Evolutionary conservation across 2,888 invertebrate species (phyloP).

Genomic region (Cepaea hortensis): DNA sequence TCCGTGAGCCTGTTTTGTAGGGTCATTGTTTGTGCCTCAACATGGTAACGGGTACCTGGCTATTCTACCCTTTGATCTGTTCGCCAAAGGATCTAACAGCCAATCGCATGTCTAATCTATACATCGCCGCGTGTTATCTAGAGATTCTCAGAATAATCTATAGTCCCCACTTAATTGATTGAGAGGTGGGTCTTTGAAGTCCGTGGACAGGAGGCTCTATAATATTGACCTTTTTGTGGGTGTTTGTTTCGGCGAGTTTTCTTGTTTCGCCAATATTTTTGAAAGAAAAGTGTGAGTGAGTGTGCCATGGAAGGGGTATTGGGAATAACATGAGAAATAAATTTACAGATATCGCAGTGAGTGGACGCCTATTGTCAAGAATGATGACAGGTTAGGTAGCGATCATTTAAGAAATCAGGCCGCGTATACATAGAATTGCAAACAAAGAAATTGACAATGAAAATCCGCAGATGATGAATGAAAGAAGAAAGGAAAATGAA

Average conservation of each 20-base stretch:
- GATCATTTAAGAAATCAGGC: no score
- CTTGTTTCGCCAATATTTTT: neutral
- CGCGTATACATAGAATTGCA: no score
- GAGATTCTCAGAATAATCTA: neutral
- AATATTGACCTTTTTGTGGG: neutral
- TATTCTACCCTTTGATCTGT: constrained; percentile 1
- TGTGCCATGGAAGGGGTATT: neutral
- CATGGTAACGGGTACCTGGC: neutral
- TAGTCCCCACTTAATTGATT: constrained; percentile 7
- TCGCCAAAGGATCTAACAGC: neutral
- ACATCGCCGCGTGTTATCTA: neutral
- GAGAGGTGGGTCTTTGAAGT: neutral
- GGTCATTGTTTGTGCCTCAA: neutral
- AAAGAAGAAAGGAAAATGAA: no score
- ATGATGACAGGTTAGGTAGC: no score
- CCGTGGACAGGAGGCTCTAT: neutral
- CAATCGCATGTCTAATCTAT: neutral
- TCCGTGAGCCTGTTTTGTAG: neutral
- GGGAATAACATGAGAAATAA: neutral
- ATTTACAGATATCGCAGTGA: no score
- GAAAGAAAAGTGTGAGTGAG: neutral
- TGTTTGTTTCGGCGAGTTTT: neutral
- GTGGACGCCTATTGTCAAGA: no score
- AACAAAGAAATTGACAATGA: no score
- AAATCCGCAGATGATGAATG: no score